phyloP scores from a whole-genome alignment of 2,888 invertebrate species.

The Dinocampus coccinellae region DNA sequence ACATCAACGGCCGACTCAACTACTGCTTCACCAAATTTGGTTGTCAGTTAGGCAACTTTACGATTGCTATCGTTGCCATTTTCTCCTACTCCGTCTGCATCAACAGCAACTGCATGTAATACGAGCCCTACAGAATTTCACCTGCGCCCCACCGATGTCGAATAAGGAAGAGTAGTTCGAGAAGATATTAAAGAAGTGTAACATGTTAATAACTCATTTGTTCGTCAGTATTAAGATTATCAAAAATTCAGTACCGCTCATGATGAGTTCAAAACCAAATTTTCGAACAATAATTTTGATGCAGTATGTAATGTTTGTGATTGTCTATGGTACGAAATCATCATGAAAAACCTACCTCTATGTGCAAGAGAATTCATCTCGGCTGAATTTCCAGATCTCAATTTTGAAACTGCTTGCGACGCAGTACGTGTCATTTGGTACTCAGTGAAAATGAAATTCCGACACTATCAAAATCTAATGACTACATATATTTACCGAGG shows the following conservation, averaged over 20 bases:
- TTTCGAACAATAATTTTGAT: conserved; percentile 13
- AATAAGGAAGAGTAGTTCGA: too few relatives aligned
- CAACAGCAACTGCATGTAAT: neutral
- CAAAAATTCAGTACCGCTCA: neutral
- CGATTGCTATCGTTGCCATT: neutral
- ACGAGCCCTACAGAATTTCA: neutral
- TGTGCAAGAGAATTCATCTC: neutral
- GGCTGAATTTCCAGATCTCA: conserved; percentile 10
- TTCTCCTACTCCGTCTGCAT: neutral
- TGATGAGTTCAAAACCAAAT: conserved; percentile 5
- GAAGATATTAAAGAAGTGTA: too few relatives aligned
- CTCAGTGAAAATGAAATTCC: neutral
- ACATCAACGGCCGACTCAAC: neutral
- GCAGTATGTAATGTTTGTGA: conserved; percentile 16
- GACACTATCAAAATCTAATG: conserved; percentile 19
- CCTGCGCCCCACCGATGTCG: too few relatives aligned
- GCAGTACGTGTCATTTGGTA: neutral
- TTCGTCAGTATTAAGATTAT: neutral
- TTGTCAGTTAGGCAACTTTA: neutral
- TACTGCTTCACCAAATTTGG: neutral
- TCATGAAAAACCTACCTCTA: conserved; percentile 7
- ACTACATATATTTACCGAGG: conserved; percentile 9
- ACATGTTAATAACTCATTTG: too few relatives aligned
- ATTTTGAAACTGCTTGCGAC: neutral
- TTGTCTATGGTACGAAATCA: conserved; percentile 19